phyloP scores from a whole-genome alignment of 2,888 invertebrate species.

The Mechanitis messenoides region DNA sequence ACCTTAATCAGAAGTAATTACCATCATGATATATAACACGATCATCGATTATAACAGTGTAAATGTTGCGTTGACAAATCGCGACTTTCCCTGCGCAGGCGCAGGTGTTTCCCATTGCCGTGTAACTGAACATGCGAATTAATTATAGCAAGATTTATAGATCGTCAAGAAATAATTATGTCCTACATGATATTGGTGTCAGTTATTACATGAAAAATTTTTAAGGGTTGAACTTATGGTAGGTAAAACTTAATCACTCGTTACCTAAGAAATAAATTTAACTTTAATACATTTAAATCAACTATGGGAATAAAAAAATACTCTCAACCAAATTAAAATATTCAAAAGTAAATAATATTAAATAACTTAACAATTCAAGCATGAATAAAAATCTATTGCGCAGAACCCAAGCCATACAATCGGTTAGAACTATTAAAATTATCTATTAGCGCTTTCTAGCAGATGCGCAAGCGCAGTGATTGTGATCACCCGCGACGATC shows the following conservation, averaged over 20 bases:
- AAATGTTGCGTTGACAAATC: slow-evolving; percentile 56
- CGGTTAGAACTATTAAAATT: neutral
- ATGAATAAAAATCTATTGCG: neutral
- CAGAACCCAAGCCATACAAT: neutral
- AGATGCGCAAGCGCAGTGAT: slow-evolving; percentile 4
- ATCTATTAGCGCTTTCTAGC: neutral
- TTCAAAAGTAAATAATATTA: too few relatives aligned
- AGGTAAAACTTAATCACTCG: too few relatives aligned
- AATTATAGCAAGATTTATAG: slow-evolving; percentile 7
- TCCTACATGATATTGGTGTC: neutral
- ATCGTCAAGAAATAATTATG: neutral
- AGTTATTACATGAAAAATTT: neutral
- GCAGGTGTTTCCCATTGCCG: slow-evolving; percentile 40
- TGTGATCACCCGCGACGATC: neutral
- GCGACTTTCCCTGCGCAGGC: slow-evolving; percentile 55
- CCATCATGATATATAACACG: slow-evolving; percentile 28
- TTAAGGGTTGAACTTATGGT: too few relatives aligned
- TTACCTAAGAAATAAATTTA: too few relatives aligned
- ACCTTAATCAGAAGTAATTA: slow-evolving; percentile 2
- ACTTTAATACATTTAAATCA: too few relatives aligned
- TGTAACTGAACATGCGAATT: slow-evolving; percentile 10
- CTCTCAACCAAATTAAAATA: too few relatives aligned
- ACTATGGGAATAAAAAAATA: too few relatives aligned
- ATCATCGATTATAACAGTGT: slow-evolving; percentile 26
- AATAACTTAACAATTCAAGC: too few relatives aligned